Conservation (phyloP, 1,140 invertebrate genomes). For the Thaumetopoea pityocampa region DNA sequence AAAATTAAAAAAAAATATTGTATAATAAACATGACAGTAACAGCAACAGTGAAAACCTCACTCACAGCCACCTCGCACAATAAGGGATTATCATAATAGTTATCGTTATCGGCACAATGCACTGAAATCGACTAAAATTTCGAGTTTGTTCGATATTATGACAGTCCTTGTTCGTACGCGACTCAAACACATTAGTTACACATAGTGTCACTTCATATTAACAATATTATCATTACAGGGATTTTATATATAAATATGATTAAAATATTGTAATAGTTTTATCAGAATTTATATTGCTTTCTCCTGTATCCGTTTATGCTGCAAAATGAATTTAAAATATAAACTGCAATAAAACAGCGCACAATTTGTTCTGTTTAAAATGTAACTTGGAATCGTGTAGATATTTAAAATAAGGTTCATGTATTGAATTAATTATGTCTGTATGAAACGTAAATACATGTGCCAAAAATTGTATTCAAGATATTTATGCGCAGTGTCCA, state of each 20-base stretch:
- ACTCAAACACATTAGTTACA: constrained; percentile 42
- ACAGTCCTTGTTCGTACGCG: too few species aligned
- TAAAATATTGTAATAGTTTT: constrained; percentile 69
- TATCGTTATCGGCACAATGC: too few species aligned
- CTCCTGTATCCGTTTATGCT: constrained; percentile 43
- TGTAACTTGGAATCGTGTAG: constrained; percentile 30
- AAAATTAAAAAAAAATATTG: too few species aligned
- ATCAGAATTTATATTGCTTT: constrained; percentile 57
- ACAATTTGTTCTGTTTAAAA: constrained; percentile 34
- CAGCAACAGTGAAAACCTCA: constrained; percentile 31
- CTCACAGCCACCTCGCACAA: too few species aligned
- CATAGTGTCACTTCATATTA: constrained; percentile 65
- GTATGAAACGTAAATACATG: constrained; percentile 46
- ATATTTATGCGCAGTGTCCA: constrained; percentile 2
- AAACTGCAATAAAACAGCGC: constrained; percentile 15
- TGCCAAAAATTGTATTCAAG: constrained; percentile 47
- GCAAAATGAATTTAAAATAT: constrained; percentile 9
- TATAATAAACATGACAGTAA: constrained; percentile 62
- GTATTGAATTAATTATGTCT: constrained; percentile 32
- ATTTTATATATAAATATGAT: constrained; percentile 71
- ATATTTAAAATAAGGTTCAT: constrained; percentile 30
- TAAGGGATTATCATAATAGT: too few species aligned
- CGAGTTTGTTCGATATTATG: too few species aligned
- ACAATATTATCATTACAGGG: constrained; percentile 75
- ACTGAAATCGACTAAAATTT: too few species aligned